These are phyloP conservation scores for Mesorhabditis sp. DNA, from an alignment of 2,888 invertebrate genomes.

Conservation along the genomic window DNA sequence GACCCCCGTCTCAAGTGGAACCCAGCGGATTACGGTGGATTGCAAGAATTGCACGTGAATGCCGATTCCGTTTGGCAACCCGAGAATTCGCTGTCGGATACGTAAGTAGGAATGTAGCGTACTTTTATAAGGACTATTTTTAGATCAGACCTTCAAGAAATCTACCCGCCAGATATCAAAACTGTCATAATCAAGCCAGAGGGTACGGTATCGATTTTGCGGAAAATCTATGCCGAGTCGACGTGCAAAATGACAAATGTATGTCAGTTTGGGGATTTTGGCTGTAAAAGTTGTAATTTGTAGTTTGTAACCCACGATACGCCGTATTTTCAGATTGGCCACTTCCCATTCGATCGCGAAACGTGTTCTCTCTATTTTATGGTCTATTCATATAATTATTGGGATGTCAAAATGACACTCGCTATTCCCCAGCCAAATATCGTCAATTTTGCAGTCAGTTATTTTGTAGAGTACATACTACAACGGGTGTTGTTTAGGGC, in stretches of 20 bases:
- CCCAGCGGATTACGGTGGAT: conserved; percentile 20
- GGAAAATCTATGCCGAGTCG: conserved; percentile 1
- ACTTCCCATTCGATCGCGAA: conserved; percentile 4
- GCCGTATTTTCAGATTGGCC: background rate
- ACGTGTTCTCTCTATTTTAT: background rate
- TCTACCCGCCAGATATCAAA: background rate
- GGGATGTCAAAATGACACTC: background rate
- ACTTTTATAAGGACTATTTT: background rate
- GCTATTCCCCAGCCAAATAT: background rate
- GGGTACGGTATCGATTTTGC: background rate
- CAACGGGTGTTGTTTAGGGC: background rate
- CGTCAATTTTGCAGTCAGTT: background rate
- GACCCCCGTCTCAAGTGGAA: conserved; percentile 18
- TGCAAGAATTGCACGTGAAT: background rate
- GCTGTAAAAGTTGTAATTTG: no score
- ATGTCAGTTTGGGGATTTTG: background rate
- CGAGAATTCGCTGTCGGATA: background rate
- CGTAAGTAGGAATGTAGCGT: background rate
- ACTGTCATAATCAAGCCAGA: background rate
- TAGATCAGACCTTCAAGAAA: background rate
- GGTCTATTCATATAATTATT: background rate
- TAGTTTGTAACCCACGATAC: no score
- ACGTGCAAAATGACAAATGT: conserved; percentile 6
- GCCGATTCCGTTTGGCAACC: conserved; percentile 1
- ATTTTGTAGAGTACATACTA: background rate